A percentile compares a stretch with the other conserved stretches of the same genome.
These are phyloP conservation scores for Climacteris rufus DNA, from an alignment of 2,113 vertebrate genomes.

Conservation along the genomic window DNA sequence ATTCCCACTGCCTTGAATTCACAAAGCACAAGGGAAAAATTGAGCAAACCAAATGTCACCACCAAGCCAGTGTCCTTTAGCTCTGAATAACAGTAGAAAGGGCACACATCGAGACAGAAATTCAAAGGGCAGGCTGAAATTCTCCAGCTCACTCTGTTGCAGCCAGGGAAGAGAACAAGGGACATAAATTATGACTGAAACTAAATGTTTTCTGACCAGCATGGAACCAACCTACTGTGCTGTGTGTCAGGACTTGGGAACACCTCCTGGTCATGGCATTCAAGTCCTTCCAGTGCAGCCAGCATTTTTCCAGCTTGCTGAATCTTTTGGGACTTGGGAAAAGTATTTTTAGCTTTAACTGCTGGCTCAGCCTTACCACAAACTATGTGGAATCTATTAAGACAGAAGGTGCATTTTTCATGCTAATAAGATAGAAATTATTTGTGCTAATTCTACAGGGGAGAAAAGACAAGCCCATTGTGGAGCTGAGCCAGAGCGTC, in stretches of 20 bases:
- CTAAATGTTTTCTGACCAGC: background rate
- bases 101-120: background rate
- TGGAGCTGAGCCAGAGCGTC: background rate
- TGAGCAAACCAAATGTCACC: background rate
- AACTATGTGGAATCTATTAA: constrained; percentile 5
- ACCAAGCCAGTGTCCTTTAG: background rate
- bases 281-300: background rate
- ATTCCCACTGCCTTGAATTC: background rate
- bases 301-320: constrained; percentile 31
- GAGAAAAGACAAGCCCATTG: background rate
- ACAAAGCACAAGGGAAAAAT: background rate
- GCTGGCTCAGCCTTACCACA: constrained; percentile 35
- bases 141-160: background rate
- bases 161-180: background rate
- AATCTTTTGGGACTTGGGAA: background rate
- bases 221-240: background rate
- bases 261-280: background rate
- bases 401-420: constrained; percentile 3
- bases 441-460: background rate
- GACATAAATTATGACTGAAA: background rate
- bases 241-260: background rate
- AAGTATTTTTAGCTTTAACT: constrained; percentile 42
- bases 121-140: background rate
- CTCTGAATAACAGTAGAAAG: background rate
- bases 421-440: background rate